Percentiles rank a stretch among this genome's conserved stretches.
phyloP scores from a whole-genome alignment of 2,113 vertebrate genomes.

The Terrapene triunguis region DNA sequence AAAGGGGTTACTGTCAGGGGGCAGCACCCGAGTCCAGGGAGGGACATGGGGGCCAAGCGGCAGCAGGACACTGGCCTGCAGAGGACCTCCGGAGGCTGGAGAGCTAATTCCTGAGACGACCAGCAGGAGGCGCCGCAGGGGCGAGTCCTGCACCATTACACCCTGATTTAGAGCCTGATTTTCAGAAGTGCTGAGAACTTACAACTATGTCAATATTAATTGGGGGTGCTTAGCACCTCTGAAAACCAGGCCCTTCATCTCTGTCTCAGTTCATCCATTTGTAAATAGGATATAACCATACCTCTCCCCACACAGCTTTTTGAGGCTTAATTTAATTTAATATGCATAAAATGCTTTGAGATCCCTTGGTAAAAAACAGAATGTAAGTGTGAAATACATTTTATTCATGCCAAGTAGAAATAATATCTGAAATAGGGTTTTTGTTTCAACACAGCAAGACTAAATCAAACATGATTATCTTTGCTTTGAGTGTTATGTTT shows the following conservation, averaged over 20 bases:
- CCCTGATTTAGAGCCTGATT: neutral
- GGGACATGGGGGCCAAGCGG: no score
- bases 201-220: neutral
- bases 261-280: conserved; percentile 19
- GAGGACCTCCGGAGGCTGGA: no score
- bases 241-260: neutral
- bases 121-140: no score
- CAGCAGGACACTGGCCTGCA: no score
- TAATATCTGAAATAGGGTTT: conserved; percentile 50
- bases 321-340: conserved; percentile 16
- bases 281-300: conserved; percentile 24
- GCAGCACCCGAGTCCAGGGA: no score
- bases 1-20: no score
- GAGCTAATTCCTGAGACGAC: no score
- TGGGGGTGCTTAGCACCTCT: neutral
- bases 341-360: conserved; percentile 37
- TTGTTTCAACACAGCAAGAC: conserved; percentile 57
- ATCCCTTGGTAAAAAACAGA: conserved; percentile 62
- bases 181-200: neutral
- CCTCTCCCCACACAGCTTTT: conserved; percentile 8
- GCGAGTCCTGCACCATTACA: no score
- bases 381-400: neutral
- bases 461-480: conserved; percentile 70
- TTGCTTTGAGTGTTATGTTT: conserved; percentile 64
- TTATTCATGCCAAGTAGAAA: conserved; percentile 25